These are phyloP conservation scores for Diachrysia chrysitis DNA, from an alignment of 2,888 invertebrate genomes.

Conservation along the genomic window DNA sequence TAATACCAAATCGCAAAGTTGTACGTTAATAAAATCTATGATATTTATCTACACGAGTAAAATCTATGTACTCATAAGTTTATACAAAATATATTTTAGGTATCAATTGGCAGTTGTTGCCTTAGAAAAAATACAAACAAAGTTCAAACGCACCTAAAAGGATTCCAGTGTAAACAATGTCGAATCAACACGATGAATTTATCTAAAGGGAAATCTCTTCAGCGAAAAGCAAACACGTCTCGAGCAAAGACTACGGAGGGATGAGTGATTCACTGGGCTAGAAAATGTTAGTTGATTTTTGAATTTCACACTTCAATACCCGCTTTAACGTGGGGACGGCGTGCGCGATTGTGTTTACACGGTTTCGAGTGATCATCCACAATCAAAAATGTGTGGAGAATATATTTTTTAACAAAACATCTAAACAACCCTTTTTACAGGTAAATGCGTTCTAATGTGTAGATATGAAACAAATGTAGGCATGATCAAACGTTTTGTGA, in stretches of 20 bases:
- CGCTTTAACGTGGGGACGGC: slow-evolving; percentile 71
- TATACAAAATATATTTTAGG: slow-evolving; percentile 29
- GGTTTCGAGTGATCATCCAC: slow-evolving; percentile 61
- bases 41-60: slow-evolving; percentile 11
- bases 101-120: slow-evolving; percentile 40
- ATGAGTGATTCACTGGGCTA: slow-evolving; percentile 83
- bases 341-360: slow-evolving; percentile 71
- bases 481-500: slow-evolving; percentile 46
- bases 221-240: slow-evolving; percentile 82
- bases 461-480: slow-evolving; percentile 41
- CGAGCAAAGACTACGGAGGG: slow-evolving; percentile 79
- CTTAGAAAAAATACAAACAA: slow-evolving; percentile 66
- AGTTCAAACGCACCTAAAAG: slow-evolving; percentile 76
- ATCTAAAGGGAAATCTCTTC: slow-evolving; percentile 82
- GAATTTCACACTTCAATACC: slow-evolving; percentile 84
- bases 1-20: background rate
- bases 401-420: slow-evolving; percentile 48
- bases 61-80: slow-evolving; percentile 1
- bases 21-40: slow-evolving; percentile 9
- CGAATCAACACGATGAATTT: slow-evolving; percentile 84
- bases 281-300: slow-evolving; percentile 89
- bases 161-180: slow-evolving; percentile 82
- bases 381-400: slow-evolving; percentile 50
- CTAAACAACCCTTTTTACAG: slow-evolving; percentile 46
- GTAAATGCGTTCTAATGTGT: slow-evolving; percentile 45